phyloP scores from a whole-genome alignment of 2,113 vertebrate species.

The Clarias macrocephalus region DNA sequence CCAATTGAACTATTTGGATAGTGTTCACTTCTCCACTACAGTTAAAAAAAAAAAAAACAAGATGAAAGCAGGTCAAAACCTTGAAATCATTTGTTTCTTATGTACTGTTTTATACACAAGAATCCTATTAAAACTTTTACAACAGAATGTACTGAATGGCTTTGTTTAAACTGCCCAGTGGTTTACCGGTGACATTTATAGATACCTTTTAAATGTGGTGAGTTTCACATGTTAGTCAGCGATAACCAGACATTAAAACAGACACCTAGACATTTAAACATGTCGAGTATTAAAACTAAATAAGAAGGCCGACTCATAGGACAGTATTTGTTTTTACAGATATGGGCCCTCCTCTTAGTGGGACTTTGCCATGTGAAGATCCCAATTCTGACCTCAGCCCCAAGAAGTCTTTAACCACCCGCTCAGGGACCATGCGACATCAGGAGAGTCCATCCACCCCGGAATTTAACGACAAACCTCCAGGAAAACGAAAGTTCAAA shows the following conservation, averaged over 20 bases:
- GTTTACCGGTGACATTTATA: background rate
- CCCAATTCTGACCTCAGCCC: conserved; percentile 63
- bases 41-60: too few species aligned
- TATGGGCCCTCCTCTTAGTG: conserved; percentile 60
- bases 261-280: background rate
- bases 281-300: background rate
- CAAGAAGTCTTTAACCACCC: conserved; percentile 66
- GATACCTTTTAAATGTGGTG: background rate
- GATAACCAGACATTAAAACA: background rate
- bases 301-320: background rate
- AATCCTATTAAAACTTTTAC: too few species aligned
- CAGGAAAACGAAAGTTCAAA: conserved; percentile 98
- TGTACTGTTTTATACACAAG: background rate
- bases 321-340: conserved; percentile 61
- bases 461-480: conserved; percentile 85
- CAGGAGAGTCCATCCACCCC: conserved; percentile 70
- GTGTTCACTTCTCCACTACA: background rate
- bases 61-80: background rate
- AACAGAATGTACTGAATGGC: background rate
- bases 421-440: conserved; percentile 69
- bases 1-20: background rate
- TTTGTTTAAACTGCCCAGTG: background rate
- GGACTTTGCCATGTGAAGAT: conserved; percentile 43
- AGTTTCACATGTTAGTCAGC: background rate
- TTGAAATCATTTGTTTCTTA: background rate